phyloP scores from a whole-genome alignment of 2,113 vertebrate genomes.

The Dipodomys merriami region DNA sequence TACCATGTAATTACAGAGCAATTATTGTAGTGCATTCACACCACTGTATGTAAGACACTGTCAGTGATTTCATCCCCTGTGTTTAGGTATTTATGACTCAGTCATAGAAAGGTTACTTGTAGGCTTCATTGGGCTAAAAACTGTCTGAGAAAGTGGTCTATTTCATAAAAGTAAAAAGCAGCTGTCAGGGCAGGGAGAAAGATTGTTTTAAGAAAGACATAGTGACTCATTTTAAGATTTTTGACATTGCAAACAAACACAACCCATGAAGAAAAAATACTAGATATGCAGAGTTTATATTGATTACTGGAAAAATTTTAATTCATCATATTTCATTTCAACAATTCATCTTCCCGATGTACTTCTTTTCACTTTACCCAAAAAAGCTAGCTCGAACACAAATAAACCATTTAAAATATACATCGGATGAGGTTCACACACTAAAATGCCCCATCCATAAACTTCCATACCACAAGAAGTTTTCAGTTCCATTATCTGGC shows the following conservation, averaged over 20 bases:
- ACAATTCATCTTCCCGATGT: neutral
- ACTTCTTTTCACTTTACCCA: neutral
- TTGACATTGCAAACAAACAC: neutral
- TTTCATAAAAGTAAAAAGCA: neutral
- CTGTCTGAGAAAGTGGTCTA: neutral
- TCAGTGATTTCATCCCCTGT: conserved; percentile 66
- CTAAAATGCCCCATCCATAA: conserved; percentile 75
- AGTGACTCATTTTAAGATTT: neutral
- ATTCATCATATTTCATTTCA: neutral
- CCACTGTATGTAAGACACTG: conserved; percentile 64
- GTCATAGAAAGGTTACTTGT: conserved; percentile 71
- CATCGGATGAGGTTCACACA: conserved; percentile 31
- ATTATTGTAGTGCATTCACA: conserved; percentile 74
- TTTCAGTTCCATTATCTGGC: conserved; percentile 83
- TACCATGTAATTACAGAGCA: conserved; percentile 78
- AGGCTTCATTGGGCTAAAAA: conserved; percentile 4
- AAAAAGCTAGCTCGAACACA: conserved; percentile 40
- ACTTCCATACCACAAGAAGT: conserved; percentile 78
- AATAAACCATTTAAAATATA: conserved; percentile 75
- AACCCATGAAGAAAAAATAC: neutral
- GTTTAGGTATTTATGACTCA: conserved; percentile 79
- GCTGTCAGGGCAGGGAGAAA: neutral
- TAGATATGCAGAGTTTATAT: neutral
- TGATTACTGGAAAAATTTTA: neutral
- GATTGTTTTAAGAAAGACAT: neutral